Evolutionary conservation across 2,888 invertebrate genomes (phyloP).

Genomic region (Limnephilus marmoratus): DNA sequence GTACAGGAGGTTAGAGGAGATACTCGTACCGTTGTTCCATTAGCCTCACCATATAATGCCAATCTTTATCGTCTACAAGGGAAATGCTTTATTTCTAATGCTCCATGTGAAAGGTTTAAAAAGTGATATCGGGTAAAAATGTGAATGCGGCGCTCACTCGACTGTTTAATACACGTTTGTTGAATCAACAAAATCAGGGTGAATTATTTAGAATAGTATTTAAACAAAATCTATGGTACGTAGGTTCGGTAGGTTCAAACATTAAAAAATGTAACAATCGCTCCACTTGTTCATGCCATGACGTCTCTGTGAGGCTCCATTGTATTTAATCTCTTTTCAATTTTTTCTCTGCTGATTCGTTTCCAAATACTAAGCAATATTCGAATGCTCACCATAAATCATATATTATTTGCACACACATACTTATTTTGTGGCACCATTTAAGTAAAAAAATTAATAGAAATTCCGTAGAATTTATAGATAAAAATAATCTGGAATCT

Average conservation of each 20-base stretch:
- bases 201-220: background rate
- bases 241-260: background rate
- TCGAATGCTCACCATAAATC: no score
- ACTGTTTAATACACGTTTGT: background rate
- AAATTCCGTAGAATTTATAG: no score
- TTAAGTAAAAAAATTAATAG: no score
- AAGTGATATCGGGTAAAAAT: background rate
- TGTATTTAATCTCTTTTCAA: no score
- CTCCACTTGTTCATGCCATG: background rate
- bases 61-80: slow-evolving; percentile 61
- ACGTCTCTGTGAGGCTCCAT: background rate
- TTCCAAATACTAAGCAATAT: no score
- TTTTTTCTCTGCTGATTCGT: no score
- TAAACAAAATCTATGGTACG: background rate
- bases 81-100: slow-evolving; percentile 53
- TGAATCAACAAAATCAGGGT: background rate
- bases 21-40: slow-evolving; percentile 42
- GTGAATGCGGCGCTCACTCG: background rate
- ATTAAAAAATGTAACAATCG: background rate
- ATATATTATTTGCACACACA: no score
- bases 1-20: slow-evolving; percentile 5
- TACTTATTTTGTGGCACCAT: no score
- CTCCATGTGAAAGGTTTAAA: slow-evolving; percentile 10
- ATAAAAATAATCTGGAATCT: no score
- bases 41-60: slow-evolving; percentile 59